Evolutionary conservation across 2,797 vertebrate species (phyloP), one percentile per base, ranked within the genome.

Genomic region (Bradypodion pumilum): DNA sequence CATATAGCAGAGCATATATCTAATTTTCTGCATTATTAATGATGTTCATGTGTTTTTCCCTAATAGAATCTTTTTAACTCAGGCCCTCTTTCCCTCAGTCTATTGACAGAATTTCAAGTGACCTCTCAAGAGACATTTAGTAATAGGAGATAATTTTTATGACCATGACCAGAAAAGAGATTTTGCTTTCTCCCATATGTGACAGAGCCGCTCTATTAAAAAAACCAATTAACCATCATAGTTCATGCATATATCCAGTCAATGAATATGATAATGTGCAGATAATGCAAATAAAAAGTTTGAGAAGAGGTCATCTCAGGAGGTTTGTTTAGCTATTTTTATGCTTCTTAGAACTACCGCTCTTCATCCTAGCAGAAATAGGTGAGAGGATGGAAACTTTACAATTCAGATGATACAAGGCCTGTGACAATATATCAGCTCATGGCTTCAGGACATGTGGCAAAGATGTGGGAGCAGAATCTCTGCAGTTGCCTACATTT

Each of bases 41-140:
- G 74, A 76, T 86, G 1, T 1, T 70, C 16, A 2, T 21, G 4
- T 40, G 0, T 40, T 52, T 52, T 32, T 70, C 72, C 29, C 2
- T 56, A 83, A 83, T 42, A 1, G 59, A 7, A 1, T 86, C 75
- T 85, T 49, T 5, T 42, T 13, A 0, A 0, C 0, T 0, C 21
- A 37, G 46, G 35, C 32, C 23, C 16, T 19, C 10, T 1, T 68
- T 63, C 21, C 70, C 32, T 9, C 2, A 0, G 3, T 60, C 0
- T 49, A 79, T 40, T 82, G 3, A 73, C 75, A 21, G 0, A 4
- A 76, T n/a, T 89, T n/a, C 9, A 56, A 3, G 0, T 2, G 49
- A 80, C 77, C 88, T 82, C 70, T 89, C 37, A 83, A 59, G 63
- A 84, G 5, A 85, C 59, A 9, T 72, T 1, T 86, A 69, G 15